These are phyloP conservation scores for Julus scandinavius DNA, from an alignment of 2,888 invertebrate species.

Conservation along the genomic window DNA sequence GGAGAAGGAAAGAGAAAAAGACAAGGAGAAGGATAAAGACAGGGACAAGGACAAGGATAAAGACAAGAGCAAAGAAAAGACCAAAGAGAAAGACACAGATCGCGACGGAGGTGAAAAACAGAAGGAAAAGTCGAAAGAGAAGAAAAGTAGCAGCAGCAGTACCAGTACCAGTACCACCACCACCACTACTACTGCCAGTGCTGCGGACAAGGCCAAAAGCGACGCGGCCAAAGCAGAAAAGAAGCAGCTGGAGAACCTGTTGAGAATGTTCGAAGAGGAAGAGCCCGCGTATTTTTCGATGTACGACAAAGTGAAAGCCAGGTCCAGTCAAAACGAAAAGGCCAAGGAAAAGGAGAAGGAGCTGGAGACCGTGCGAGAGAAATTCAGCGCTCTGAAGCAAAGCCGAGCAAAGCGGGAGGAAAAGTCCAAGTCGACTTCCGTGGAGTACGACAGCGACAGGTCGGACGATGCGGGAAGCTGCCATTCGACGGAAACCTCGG, in stretches of 20 bases:
- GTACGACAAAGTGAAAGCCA: slow-evolving; percentile 92
- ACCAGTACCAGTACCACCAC: slow-evolving; percentile 59
- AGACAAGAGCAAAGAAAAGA: slow-evolving; percentile 20
- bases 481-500: slow-evolving; percentile 49
- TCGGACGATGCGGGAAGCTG: slow-evolving; percentile 59
- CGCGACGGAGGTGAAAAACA: slow-evolving; percentile 40
- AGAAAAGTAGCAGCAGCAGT: slow-evolving; percentile 59
- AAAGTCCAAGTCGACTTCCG: slow-evolving; percentile 85
- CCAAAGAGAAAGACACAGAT: neutral
- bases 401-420: slow-evolving; percentile 76
- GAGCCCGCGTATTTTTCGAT: slow-evolving; percentile 93
- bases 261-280: slow-evolving; percentile 84
- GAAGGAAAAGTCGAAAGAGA: slow-evolving; percentile 57
- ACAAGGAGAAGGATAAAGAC: slow-evolving; percentile 59
- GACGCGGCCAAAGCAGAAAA: slow-evolving; percentile 74
- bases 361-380: slow-evolving; percentile 83
- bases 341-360: slow-evolving; percentile 77
- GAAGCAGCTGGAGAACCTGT: slow-evolving; percentile 73
- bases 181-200: slow-evolving; percentile 70
- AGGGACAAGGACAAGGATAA: slow-evolving; percentile 57
- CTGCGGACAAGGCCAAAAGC: slow-evolving; percentile 67
- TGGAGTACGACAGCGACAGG: slow-evolving; percentile 60
- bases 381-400: slow-evolving; percentile 88
- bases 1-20: slow-evolving; percentile 63
- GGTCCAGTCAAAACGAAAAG: slow-evolving; percentile 74